phyloP scores from a whole-genome alignment of 1,140 invertebrate genomes.

The Orius laevigatus region DNA sequence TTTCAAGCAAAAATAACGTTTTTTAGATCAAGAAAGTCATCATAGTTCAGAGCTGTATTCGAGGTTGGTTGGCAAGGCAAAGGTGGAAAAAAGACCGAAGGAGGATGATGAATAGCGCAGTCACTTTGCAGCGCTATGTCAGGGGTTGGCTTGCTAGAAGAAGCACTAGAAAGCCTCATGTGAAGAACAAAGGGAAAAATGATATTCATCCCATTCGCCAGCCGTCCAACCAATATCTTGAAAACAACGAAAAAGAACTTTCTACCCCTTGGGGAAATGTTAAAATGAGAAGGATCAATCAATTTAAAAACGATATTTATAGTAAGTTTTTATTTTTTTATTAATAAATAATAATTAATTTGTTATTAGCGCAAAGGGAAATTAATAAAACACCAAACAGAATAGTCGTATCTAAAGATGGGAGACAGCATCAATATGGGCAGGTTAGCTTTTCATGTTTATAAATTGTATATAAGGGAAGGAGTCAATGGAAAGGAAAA shows the following conservation, averaged over 20 bases:
- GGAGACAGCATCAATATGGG: too few species aligned
- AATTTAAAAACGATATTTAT: too few species aligned
- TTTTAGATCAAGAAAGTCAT: conserved; percentile 47
- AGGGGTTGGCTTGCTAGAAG: conserved; percentile 38
- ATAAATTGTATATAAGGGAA: too few species aligned
- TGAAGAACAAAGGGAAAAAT: conserved; percentile 12
- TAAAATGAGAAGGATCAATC: conserved; percentile 26
- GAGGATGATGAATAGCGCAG: conserved; percentile 36
- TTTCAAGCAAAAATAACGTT: neutral
- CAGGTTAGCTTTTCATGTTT: too few species aligned
- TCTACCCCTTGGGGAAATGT: conserved; percentile 15
- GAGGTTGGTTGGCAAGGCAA: conserved; percentile 47
- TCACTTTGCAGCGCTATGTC: conserved; percentile 49
- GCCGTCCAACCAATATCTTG: too few species aligned
- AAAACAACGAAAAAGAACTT: neutral
- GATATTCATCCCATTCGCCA: neutral
- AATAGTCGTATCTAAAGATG: too few species aligned
- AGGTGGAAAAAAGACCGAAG: conserved; percentile 31
- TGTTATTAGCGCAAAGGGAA: too few species aligned
- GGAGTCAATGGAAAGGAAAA: too few species aligned
- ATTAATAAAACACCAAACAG: too few species aligned
- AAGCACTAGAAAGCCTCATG: neutral
- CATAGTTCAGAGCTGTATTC: conserved; percentile 48
- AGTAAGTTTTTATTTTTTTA: too few species aligned
- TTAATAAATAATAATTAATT: too few species aligned